A percentile compares a stretch with the other conserved stretches of the same genome.
These are phyloP conservation scores for Melinopterus prodromus DNA, from an alignment of 2,888 invertebrate genomes.

Conservation along the genomic window DNA sequence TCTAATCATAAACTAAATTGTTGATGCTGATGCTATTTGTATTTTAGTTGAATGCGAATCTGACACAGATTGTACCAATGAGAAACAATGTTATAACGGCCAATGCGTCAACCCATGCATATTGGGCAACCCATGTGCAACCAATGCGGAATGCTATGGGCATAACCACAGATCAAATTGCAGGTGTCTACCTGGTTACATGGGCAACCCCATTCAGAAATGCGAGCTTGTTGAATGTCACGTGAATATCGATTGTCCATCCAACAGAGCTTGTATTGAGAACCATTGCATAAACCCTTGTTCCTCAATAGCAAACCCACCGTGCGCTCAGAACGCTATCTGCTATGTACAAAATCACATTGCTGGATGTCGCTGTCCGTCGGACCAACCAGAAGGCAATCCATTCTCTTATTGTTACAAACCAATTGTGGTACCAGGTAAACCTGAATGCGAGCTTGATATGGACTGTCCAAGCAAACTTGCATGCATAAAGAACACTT, in stretches of 20 bases:
- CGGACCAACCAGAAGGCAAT: conserved; percentile 80
- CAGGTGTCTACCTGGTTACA: conserved; percentile 77
- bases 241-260: conserved; percentile 80
- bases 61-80: conserved; percentile 82
- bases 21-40: conserved; percentile 28
- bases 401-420: conserved; percentile 79
- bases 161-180: conserved; percentile 82
- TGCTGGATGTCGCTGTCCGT: conserved; percentile 84
- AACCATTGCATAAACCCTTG: conserved; percentile 85
- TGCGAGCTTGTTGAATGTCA: conserved; percentile 84
- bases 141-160: conserved; percentile 86
- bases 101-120: conserved; percentile 85
- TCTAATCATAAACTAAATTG: background rate
- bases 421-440: conserved; percentile 59
- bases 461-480: conserved; percentile 81
- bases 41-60: conserved; percentile 81
- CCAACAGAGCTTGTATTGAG: conserved; percentile 74
- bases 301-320: conserved; percentile 68
- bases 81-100: conserved; percentile 83
- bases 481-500: conserved; percentile 81
- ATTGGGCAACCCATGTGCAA: conserved; percentile 80
- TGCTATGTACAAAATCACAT: conserved; percentile 84
- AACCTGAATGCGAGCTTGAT: conserved; percentile 79
- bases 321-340: conserved; percentile 84
- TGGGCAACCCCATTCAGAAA: conserved; percentile 82